A percentile compares a stretch with the other conserved stretches of the same genome.
Conservation (phyloP, 2,888 invertebrate genomes). For the Alentia gelatinosa region DNA sequence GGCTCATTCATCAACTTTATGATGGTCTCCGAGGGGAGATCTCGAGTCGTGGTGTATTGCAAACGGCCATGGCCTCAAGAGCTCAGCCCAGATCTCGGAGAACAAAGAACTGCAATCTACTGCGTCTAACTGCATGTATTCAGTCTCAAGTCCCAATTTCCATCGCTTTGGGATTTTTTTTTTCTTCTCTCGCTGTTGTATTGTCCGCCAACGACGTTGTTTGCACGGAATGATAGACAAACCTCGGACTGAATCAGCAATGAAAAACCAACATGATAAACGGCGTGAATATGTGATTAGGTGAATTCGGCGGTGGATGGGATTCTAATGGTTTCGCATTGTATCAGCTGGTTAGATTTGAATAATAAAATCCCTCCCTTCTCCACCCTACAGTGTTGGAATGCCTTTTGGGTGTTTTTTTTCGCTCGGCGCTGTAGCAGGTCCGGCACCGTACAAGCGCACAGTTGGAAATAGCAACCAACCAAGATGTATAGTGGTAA, state of each 20-base stretch:
- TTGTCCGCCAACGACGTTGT: not conserved
- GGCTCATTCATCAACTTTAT: not conserved
- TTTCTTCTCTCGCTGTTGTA: not conserved
- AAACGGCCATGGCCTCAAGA: not conserved
- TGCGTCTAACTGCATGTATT: not conserved
- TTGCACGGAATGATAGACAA: not conserved
- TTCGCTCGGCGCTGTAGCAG: too few relatives aligned
- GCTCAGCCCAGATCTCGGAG: not conserved
- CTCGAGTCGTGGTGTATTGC: not conserved
- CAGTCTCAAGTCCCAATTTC: not conserved
- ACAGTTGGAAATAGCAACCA: not conserved
- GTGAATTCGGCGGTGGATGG: not conserved
- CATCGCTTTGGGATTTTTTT: not conserved
- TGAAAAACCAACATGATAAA: not conserved
- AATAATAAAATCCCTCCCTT: not conserved
- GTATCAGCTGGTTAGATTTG: not conserved
- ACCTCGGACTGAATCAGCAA: not conserved
- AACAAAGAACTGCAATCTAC: constrained; percentile 9
- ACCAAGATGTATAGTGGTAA: not conserved
- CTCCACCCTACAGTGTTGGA: not conserved
- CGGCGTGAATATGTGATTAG: constrained; percentile 6
- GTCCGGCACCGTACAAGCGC: too few relatives aligned
- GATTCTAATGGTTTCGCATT: not conserved
- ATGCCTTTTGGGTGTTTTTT: too few relatives aligned
- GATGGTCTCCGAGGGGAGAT: not conserved